These are phyloP conservation scores for Trididemnum miniatum DNA, from an alignment of 23 tunicate genomes.

Conservation along the genomic window DNA sequence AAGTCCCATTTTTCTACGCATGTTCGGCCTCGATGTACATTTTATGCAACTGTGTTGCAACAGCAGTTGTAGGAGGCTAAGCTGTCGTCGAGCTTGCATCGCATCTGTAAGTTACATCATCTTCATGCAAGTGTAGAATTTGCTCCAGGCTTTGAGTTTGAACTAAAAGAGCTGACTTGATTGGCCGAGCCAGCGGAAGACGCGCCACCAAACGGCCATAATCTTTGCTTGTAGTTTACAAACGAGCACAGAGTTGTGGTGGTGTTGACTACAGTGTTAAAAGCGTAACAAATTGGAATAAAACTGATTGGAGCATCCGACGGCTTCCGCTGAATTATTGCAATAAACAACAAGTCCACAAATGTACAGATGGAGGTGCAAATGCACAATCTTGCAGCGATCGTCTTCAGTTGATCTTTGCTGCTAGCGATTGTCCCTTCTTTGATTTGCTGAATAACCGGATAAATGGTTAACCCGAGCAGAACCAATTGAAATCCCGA, in stretches of 20 bases:
- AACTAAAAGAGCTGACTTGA: too few relatives aligned
- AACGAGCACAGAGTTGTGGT: constrained; percentile 41
- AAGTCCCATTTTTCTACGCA: too few relatives aligned
- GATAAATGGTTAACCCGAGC: constrained; percentile 45
- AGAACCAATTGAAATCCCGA: constrained; percentile 48
- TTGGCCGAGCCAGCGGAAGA: too few relatives aligned
- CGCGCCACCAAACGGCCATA: constrained; percentile 44
- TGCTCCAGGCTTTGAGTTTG: too few relatives aligned
- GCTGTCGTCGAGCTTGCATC: too few relatives aligned
- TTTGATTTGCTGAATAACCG: constrained; percentile 44
- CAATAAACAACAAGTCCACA: constrained; percentile 35
- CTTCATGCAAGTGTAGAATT: too few relatives aligned
- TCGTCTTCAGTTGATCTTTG: background rate
- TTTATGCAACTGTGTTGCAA: too few relatives aligned
- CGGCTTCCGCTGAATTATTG: constrained; percentile 12
- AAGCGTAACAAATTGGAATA: constrained; percentile 60
- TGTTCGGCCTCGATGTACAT: too few relatives aligned
- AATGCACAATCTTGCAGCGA: constrained; percentile 33
- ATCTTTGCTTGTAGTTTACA: constrained; percentile 35
- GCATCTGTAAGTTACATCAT: too few relatives aligned
- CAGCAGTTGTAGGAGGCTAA: too few relatives aligned
- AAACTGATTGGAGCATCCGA: constrained; percentile 33
- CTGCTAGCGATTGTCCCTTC: background rate
- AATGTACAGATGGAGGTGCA: constrained; percentile 44
- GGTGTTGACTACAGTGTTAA: constrained; percentile 49